These are phyloP conservation scores for Hipposideros larvatus DNA, from an alignment of 2,797 vertebrate species.

Conservation along the genomic window DNA sequence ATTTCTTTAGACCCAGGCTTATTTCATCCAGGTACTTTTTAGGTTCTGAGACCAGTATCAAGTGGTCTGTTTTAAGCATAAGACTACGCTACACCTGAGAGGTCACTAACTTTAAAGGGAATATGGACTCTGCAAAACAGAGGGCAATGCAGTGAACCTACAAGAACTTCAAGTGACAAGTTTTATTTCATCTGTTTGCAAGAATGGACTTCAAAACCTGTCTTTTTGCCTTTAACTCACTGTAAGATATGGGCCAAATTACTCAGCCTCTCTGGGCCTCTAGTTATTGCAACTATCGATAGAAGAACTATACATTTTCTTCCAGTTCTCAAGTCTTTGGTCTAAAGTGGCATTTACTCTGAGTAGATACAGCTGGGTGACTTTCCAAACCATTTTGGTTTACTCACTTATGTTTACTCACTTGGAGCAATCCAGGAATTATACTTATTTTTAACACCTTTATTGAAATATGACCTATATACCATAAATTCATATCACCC, in stretches of 20 bases:
- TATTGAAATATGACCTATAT: not conserved
- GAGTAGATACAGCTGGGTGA: not conserved
- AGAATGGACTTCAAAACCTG: conserved; percentile 7
- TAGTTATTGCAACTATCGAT: not conserved
- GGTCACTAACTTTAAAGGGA: not conserved
- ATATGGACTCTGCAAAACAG: not conserved
- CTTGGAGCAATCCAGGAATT: not conserved
- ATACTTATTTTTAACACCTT: not conserved
- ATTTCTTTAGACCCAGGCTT: conserved; percentile 38
- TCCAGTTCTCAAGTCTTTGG: not conserved
- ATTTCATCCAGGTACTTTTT: conserved; percentile 18
- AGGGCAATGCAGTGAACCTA: not conserved
- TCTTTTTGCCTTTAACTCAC: not conserved
- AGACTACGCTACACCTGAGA: not conserved
- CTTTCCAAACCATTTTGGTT: not conserved
- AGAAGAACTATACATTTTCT: not conserved
- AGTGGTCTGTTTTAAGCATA: not conserved
- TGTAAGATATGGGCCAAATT: not conserved
- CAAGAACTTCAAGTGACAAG: not conserved
- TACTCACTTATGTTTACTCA: not conserved
- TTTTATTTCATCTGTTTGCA: not conserved
- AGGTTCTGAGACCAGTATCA: not conserved
- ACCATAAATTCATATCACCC: not conserved
- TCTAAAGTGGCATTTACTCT: not conserved
- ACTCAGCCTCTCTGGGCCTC: not conserved